Base-by-base conservation (phyloP, 1,140 invertebrate genomes). In the Caenorhabditis remanei region DNA sequence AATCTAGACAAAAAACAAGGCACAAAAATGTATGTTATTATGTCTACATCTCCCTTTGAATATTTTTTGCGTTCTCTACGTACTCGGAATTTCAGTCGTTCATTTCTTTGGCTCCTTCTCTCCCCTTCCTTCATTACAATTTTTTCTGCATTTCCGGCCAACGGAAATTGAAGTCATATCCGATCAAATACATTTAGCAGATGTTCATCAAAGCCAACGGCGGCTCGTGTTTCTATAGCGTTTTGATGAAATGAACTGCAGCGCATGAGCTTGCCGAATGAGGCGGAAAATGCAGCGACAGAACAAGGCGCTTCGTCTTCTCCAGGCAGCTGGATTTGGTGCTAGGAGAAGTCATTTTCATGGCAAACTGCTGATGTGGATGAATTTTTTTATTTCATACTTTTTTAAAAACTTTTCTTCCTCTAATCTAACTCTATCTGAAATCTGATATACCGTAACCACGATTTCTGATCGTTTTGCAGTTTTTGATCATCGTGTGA, bases 121-220 rank as follows among this genome's bases (percentile, higher is more conserved):
- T 61, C 19, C n/a, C 24, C 19, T 63, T 63, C n/a, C 7, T 63
- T 21, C 16, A 40, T 43, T n/a, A 14, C 13, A 16, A 46, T n/a
- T 32, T 71, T 79, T 50, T 79, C n/a, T 13, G n/a, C 46, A 71
- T 43, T 79, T 79, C 21, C 46, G 50, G 71, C 46, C 46, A 9
- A 71, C 65, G 65, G 41, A 71, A 79, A 50, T 53, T 50, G 46
- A 79, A 79, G 71, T 79, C 71, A 79, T 79, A 50, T 71, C 65
- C 7, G 21, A 46, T 24, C 8, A 14, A 79, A 79, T 21, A 79
- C 21, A 79, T 50, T 79, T 79, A 24, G 21, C 43, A 50, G 43
- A 48, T 24, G 71, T 50, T 79, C 71, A 50, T 13, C 61, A 58
- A 8, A n/a, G n/a, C 32, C 32, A 21, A 11, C 21, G 9, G 9